phyloP scores from a whole-genome alignment of 2,113 vertebrate species.

The Meriones unguiculatus region DNA sequence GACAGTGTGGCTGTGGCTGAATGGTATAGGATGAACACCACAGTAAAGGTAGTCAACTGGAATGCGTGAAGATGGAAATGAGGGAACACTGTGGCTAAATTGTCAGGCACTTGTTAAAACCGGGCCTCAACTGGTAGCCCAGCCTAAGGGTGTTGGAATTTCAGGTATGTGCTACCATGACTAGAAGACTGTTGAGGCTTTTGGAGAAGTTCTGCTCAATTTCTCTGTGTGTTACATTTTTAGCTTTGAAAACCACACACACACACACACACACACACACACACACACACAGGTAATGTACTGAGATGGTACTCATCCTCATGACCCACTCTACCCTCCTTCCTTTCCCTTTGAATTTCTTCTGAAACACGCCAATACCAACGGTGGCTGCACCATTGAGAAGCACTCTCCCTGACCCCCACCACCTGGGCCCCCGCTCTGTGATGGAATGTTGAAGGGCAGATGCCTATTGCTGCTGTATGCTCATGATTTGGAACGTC shows the following conservation, averaged over 20 bases:
- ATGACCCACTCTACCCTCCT: background rate
- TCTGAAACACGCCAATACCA: background rate
- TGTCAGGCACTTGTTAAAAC: background rate
- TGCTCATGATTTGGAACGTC: background rate
- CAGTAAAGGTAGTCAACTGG: slow-evolving; percentile 19
- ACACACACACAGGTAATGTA: background rate
- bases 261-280: background rate
- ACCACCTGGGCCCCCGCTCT: background rate
- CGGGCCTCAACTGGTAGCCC: background rate
- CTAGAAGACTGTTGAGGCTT: slow-evolving; percentile 2
- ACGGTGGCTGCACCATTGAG: background rate
- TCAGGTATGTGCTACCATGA: background rate
- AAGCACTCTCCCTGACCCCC: background rate
- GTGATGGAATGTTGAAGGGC: background rate
- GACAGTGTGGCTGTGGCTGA: background rate
- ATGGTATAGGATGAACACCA: slow-evolving; percentile 54
- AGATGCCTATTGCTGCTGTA: background rate
- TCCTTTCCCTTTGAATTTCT: background rate
- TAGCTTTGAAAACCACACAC: background rate
- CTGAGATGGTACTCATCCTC: background rate
- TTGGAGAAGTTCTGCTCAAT: background rate
- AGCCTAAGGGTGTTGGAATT: background rate
- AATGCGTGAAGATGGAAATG: background rate
- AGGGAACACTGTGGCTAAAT: background rate
- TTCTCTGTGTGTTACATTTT: slow-evolving; percentile 62